These are phyloP conservation scores for Macroglossus sobrinus DNA, from an alignment of 2,113 vertebrate species.

Conservation along the genomic window DNA sequence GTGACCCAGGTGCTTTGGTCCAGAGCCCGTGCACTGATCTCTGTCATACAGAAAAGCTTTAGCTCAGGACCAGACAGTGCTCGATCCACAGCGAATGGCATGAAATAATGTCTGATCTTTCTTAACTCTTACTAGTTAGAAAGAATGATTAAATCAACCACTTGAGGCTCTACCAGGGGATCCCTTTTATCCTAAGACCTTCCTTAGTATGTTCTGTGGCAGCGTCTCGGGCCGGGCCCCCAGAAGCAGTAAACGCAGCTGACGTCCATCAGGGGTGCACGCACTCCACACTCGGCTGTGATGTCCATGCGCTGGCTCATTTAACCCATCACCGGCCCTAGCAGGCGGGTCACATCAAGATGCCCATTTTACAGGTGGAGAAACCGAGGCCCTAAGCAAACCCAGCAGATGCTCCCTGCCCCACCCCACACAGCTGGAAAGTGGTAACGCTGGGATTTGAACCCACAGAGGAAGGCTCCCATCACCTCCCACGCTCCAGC, in stretches of 20 bases:
- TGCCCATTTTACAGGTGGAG: background rate
- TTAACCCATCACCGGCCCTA: too few relatives aligned
- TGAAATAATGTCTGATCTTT: background rate
- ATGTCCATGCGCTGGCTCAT: fast-evolving
- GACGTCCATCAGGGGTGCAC: fast-evolving
- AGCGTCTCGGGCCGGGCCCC: background rate
- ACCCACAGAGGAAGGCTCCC: fast-evolving
- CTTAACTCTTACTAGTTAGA: background rate
- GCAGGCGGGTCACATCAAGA: fast-evolving
- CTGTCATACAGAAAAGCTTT: background rate
- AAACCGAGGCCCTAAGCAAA: background rate
- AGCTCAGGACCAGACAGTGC: background rate
- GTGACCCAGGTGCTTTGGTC: background rate
- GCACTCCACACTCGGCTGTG: fast-evolving
- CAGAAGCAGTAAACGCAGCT: background rate
- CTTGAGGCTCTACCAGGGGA: background rate
- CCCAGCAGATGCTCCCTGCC: background rate
- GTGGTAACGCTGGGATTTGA: background rate
- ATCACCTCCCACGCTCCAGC: fast-evolving
- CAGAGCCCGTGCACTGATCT: background rate
- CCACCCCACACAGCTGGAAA: background rate
- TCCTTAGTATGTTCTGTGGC: background rate
- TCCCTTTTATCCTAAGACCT: background rate
- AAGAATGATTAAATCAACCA: background rate
- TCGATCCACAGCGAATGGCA: background rate